Evolutionary conservation across 1,140 invertebrate genomes (phyloP), one percentile per base, ranked within the genome.

Genomic region (Arctopsyche grandis): DNA sequence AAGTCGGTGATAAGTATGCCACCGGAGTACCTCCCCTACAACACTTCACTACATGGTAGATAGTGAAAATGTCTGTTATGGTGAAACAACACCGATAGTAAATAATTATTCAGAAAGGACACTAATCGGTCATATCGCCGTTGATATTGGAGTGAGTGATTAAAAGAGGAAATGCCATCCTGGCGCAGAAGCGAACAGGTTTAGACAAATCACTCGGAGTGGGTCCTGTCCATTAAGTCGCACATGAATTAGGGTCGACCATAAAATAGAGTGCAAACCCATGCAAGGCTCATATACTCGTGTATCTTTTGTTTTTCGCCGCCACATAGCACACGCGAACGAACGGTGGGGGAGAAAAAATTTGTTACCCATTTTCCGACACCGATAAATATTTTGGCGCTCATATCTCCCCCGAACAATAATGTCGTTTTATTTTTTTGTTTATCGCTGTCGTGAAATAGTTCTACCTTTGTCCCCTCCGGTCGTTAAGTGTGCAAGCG

Each of bases 201-300:
- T 56, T 46, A 56, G 44, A 56, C 48, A 74, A 74, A 74, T 74
- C 71, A 26, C 24, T 19, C 29, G 16, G 43, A 66, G 29, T 43
- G 26, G 71, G 71, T 29, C 46, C 46, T 26, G 71, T 74, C 71
- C 71, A 74, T 74, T 74, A 74, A 74, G 48, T 74, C 71, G 52
- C 44, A 74, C 48, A 74, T 56, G 48, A 74, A 79, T 79, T 79
- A 75, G 74, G 78, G 78, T 75, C 71, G 38, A 70, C 78, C 78
- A 79, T 79, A 79, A 79, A 79, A 79, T 79, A 79, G 78, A 79
- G 78, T 79, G 78, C 78, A 79, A 79, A 79, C 74, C 63, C 78
- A 79, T 79, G 78, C 78, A 79, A 46, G 16, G 16, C 26, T 46
- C 78, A 74, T 79, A 56, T 44, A 19, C 21, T 79, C 10, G n/a